phyloP scores from a whole-genome alignment of 2,797 vertebrate genomes.

The Myotis planiceps region DNA sequence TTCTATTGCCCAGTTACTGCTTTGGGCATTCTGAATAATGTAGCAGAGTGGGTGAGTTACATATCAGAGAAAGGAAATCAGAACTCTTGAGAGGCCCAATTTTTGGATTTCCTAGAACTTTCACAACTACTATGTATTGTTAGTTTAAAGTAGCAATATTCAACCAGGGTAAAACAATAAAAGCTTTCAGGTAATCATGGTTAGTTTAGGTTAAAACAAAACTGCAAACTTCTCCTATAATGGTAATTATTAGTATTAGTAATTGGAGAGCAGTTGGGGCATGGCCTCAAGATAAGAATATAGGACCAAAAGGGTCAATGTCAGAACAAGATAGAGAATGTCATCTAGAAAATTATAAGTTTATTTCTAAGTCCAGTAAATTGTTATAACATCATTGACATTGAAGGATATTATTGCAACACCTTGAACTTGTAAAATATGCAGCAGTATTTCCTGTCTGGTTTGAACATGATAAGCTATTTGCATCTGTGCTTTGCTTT shows the following conservation, averaged over 20 bases:
- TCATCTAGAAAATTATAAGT: neutral
- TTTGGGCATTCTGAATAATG: neutral
- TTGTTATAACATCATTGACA: neutral
- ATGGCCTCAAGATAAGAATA: neutral
- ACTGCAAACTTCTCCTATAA: neutral
- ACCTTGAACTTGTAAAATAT: constrained; percentile 2
- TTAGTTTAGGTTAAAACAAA: neutral
- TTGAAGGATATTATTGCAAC: neutral
- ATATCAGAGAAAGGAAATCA: neutral
- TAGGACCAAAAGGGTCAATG: neutral
- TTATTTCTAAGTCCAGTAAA: constrained; percentile 16
- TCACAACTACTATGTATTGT: neutral
- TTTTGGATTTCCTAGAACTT: constrained; percentile 37
- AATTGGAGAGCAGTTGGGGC: neutral
- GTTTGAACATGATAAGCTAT: neutral
- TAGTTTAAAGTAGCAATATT: constrained; percentile 26
- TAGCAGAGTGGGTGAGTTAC: neutral
- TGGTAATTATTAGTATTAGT: neutral
- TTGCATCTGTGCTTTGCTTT: constrained; percentile 14
- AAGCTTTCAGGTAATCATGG: neutral
- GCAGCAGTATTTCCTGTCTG: neutral
- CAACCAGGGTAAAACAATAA: neutral
- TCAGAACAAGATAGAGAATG: neutral
- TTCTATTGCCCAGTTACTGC: neutral
- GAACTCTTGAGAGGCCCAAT: neutral